Base-by-base conservation (phyloP, 2,888 invertebrate genomes). In the Yponomeuta sedellus region DNA sequence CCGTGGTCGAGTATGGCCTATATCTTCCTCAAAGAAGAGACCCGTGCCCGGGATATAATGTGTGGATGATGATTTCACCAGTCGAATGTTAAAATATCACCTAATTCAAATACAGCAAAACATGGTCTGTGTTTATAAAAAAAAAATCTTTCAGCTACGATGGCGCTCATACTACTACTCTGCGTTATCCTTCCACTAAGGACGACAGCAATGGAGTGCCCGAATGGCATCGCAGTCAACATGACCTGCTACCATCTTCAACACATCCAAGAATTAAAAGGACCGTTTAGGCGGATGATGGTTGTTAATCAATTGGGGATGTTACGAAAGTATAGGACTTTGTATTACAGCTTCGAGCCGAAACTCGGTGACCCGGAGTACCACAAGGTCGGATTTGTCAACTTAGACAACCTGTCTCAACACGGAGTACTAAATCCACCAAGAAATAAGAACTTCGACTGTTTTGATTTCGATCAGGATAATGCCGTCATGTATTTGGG, bases 331-430 rank as follows among this genome's bases (percentile, higher is more conserved):
- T 76, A 74, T 1, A 86, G 88, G 69, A 75, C 71, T 0, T 72
- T 91, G 0, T 89, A 74, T 74, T 91, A 77, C 74, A 82, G 81
- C 39, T 90, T 85, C 68, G 87, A 89, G 71, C 89, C 90, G 0
- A 67, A 67, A 1, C 80, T 90, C 5, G 73, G 77, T 52, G 88
- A 89, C 57, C 70, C 72, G 0, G 89, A 90, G 65, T 88, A 85
- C 61, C 83, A 74, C 28, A 89, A 91, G 75, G 78, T 83, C 16
- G 89, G 81, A 0, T 89, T 83, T 65, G 77, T 87, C 0, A 77
- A 77, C 69, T 69, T 91, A 34, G 83, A 84, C 3, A 67, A 74
- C n/a, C 75, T 0, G 70, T 67, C 0, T 69, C 71, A 19, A 62
- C 67, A 44, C 5, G 82, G 82, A 1, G 71, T 83, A 1, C 75